phyloP scores from a whole-genome alignment of 2,888 invertebrate genomes.

The Thera britannica region DNA sequence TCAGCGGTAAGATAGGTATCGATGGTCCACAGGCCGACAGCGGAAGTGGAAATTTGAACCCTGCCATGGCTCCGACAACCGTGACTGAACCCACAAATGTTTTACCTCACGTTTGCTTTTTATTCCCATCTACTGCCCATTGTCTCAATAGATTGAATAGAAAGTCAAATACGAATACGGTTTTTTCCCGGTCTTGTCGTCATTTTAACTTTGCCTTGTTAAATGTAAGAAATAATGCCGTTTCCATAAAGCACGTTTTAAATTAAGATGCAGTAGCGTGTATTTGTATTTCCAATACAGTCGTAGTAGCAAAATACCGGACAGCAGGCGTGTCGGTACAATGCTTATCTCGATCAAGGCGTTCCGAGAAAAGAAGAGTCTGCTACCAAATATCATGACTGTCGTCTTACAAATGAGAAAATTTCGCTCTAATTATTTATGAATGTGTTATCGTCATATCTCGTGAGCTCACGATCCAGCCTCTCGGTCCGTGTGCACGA shows the following conservation, averaged over 20 bases:
- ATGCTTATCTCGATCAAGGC: constrained; percentile 75
- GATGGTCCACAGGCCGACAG: constrained; percentile 75
- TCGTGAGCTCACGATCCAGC: constrained; percentile 81
- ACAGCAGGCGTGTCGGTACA: constrained; percentile 77
- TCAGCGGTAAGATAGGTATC: constrained; percentile 67
- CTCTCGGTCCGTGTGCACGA: constrained; percentile 82
- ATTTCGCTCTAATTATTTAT: constrained; percentile 85
- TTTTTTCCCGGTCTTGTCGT: constrained; percentile 21
- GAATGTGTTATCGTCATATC: constrained; percentile 85
- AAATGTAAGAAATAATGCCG: constrained; percentile 10
- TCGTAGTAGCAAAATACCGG: constrained; percentile 67
- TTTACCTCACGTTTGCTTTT: constrained; percentile 66
- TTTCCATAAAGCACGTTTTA: constrained; percentile 30
- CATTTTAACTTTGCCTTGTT: constrained; percentile 5
- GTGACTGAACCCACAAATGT: constrained; percentile 77
- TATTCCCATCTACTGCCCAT: constrained; percentile 37
- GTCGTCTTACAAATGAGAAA: constrained; percentile 85
- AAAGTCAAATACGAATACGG: constrained; percentile 33
- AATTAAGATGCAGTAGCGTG: constrained; percentile 35
- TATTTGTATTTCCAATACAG: constrained; percentile 51
- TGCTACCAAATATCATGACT: constrained; percentile 84
- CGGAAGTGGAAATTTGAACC: constrained; percentile 81
- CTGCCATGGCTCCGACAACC: constrained; percentile 70
- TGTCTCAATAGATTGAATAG: constrained; percentile 43
- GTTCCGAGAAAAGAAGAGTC: constrained; percentile 78